A percentile compares a stretch with the other conserved stretches of the same genome.
phyloP scores from a whole-genome alignment of 2,888 invertebrate species.

The Stictocephala bisonia region DNA sequence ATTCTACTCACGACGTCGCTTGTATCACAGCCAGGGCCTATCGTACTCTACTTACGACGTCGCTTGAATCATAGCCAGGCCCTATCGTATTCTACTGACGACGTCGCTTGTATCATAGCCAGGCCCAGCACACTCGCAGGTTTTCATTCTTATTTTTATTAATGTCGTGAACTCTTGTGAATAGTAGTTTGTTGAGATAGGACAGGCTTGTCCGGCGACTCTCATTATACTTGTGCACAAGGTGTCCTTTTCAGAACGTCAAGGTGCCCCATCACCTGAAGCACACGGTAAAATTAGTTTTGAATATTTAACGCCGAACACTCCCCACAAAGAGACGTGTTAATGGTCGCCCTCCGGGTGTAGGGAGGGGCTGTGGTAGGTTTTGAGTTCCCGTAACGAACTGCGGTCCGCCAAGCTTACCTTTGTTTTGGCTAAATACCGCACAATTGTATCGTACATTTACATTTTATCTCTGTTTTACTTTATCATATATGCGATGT shows the following conservation, averaged over 20 bases:
- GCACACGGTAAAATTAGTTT: slow-evolving; percentile 32
- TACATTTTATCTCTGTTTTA: slow-evolving; percentile 23
- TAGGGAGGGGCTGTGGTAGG: slow-evolving; percentile 1
- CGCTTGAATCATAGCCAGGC: no score
- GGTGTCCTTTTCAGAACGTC: slow-evolving; percentile 11
- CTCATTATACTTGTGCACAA: neutral
- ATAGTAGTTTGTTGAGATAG: no score
- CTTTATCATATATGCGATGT: no score
- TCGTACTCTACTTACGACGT: no score
- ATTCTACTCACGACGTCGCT: no score
- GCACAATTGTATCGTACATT: slow-evolving; percentile 38
- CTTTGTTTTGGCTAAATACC: slow-evolving; percentile 38
- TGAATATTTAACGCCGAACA: slow-evolving; percentile 31
- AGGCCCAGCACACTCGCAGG: no score
- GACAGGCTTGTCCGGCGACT: neutral
- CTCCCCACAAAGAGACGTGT: slow-evolving; percentile 31
- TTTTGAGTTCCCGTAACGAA: slow-evolving; percentile 28
- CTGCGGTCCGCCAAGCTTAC: slow-evolving; percentile 22
- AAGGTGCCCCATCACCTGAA: slow-evolving; percentile 18
- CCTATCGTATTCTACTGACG: no score
- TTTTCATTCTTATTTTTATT: no score
- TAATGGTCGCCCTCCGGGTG: neutral
- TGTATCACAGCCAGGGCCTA: no score
- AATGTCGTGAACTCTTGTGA: no score
- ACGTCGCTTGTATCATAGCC: no score